Conservation (phyloP, 2,797 vertebrate genomes). For the Columba guinea region DNA sequence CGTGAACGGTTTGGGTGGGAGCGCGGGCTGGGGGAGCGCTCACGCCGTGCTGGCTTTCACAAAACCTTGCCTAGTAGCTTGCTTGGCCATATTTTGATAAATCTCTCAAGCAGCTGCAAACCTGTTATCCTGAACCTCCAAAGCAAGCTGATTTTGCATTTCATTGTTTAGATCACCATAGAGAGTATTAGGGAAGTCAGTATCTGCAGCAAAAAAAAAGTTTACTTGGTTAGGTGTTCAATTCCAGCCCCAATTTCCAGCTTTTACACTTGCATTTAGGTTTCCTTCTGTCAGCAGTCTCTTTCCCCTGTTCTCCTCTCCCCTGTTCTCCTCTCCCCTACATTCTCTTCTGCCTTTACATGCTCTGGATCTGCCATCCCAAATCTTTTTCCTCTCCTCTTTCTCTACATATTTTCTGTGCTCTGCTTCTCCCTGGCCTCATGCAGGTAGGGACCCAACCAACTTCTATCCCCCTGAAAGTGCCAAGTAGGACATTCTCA, state of each 20-base stretch:
- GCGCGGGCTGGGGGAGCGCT: not conserved
- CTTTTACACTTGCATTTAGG: not conserved
- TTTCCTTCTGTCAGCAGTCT: not conserved
- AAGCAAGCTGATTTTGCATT: conserved; percentile 7
- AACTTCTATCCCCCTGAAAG: not conserved
- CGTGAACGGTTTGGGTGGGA: not conserved
- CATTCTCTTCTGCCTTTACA: not conserved
- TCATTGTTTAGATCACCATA: not conserved
- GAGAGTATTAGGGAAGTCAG: not conserved
- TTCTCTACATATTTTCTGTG: not conserved
- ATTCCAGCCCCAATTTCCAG: not conserved
- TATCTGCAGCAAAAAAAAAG: not conserved
- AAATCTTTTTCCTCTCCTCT: not conserved
- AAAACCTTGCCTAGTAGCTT: not conserved
- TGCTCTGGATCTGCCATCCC: not conserved
- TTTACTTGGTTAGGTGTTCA: not conserved
- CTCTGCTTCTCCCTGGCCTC: not conserved
- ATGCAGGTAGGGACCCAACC: not conserved
- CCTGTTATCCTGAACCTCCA: not conserved
- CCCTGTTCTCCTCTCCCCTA: not conserved
- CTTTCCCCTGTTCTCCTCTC: not conserved
- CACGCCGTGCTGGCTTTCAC: not conserved
- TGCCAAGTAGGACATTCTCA: not conserved
- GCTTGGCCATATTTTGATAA: not conserved
- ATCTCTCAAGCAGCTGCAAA: conserved; percentile 30